phyloP scores from a whole-genome alignment of 2,797 vertebrate species.

The Micromesistius poutassou region DNA sequence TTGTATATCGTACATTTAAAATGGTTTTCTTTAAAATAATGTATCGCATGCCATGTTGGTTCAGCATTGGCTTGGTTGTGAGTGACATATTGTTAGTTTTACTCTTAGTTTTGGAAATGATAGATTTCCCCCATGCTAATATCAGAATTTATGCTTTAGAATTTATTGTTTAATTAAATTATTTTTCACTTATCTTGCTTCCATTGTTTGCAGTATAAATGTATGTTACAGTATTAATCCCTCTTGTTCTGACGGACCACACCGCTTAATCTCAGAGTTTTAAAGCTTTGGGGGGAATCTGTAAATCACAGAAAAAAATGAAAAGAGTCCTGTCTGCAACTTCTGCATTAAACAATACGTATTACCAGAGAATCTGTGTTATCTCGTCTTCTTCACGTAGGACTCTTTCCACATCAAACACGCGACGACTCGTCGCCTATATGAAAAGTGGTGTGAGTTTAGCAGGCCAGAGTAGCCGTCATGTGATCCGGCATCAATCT shows the following conservation, averaged over 20 bases:
- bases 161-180: too few species aligned
- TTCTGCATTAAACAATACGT: background rate
- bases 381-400: background rate
- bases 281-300: background rate
- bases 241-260: too few species aligned
- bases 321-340: background rate
- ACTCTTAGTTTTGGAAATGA: background rate
- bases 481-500: constrained; percentile 1
- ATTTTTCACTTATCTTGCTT: background rate
- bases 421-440: background rate
- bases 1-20: background rate
- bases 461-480: background rate
- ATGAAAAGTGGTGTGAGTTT: constrained; percentile 14
- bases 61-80: background rate
- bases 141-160: too few species aligned
- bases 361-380: background rate
- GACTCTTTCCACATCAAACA: background rate
- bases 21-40: background rate
- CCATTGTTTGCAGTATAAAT: background rate
- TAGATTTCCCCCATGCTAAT: too few species aligned
- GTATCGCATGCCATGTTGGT: background rate
- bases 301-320: background rate
- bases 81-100: background rate
- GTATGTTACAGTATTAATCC: too few species aligned
- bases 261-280: background rate